These are phyloP conservation scores for Hippocampus abdominalis DNA, from an alignment of 2,113 vertebrate species.

Conservation along the genomic window DNA sequence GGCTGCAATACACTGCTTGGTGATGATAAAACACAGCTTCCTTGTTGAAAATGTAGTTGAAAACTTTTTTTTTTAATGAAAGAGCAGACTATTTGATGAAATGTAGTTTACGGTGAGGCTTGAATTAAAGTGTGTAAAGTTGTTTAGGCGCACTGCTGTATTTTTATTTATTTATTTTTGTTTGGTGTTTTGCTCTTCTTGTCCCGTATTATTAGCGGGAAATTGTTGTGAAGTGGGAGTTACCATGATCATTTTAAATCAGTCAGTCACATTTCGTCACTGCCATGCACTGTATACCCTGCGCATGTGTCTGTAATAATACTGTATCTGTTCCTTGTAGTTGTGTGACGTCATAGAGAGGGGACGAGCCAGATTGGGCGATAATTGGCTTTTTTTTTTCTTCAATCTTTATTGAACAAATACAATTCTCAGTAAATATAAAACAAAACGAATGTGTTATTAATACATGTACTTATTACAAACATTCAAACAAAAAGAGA, in stretches of 20 bases:
- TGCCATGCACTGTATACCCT: not conserved
- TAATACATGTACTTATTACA: too few relatives aligned
- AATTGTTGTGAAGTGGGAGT: constrained; percentile 3
- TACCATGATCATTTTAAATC: not conserved
- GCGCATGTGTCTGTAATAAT: not conserved
- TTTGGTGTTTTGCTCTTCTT: constrained; percentile 1
- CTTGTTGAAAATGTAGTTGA: not conserved
- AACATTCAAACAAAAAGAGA: too few relatives aligned
- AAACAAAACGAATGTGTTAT: too few relatives aligned
- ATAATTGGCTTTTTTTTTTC: too few relatives aligned
- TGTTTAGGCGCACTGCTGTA: not conserved
- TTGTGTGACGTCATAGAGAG: too few relatives aligned
- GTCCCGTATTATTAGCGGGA: not conserved
- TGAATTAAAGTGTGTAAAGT: constrained; percentile 1
- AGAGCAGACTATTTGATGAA: not conserved
- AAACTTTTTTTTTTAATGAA: not conserved
- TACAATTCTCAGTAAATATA: too few relatives aligned
- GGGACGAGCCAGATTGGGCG: too few relatives aligned
- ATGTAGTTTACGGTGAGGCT: not conserved
- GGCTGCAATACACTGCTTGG: not conserved
- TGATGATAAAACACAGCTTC: not conserved
- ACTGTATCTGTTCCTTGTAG: too few relatives aligned
- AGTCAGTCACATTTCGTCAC: constrained; percentile 14
- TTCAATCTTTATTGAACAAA: too few relatives aligned
- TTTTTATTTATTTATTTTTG: not conserved